Evolutionary conservation across 2,113 vertebrate species (phyloP).

Genomic region (Megalops atlanticus): DNA sequence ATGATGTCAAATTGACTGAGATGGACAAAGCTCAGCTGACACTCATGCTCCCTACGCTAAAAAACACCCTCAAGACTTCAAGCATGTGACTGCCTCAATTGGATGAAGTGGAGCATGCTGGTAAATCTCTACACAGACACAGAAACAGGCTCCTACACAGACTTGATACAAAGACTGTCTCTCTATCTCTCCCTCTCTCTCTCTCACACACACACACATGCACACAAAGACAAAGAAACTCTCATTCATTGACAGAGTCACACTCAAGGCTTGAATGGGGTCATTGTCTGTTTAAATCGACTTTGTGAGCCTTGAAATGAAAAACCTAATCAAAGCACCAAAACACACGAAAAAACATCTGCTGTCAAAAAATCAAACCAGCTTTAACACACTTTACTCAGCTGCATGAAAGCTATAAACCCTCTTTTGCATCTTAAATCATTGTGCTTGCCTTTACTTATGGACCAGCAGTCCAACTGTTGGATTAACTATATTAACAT

Average conservation of each 20-base stretch:
- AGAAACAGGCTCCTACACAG: constrained; percentile 9
- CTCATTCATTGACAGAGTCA: constrained; percentile 28
- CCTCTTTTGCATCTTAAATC: neutral
- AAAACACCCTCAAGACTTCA: constrained; percentile 17
- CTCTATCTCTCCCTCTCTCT: neutral
- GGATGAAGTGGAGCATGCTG: constrained; percentile 8
- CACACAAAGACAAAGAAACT: constrained; percentile 14
- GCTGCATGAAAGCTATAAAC: neutral
- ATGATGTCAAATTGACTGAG: too few relatives aligned
- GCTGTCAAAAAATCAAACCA: neutral
- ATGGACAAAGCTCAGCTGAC: neutral
- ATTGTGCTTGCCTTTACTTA: neutral
- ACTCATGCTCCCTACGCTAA: neutral
- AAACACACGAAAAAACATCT: constrained; percentile 10
- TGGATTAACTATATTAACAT: neutral
- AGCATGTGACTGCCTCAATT: constrained; percentile 2
- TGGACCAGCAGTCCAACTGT: neutral
- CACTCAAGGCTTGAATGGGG: constrained; percentile 25
- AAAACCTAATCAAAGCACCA: constrained; percentile 27
- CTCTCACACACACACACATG: constrained; percentile 12
- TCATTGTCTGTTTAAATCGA: constrained; percentile 31
- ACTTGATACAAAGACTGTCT: neutral
- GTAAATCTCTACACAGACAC: constrained; percentile 24
- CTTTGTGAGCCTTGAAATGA: constrained; percentile 20
- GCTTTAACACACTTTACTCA: neutral